Evolutionary conservation across 2,888 invertebrate genomes (phyloP), one percentile per base, ranked within the genome.

Genomic region (Pristionchus maxplancki): DNA sequence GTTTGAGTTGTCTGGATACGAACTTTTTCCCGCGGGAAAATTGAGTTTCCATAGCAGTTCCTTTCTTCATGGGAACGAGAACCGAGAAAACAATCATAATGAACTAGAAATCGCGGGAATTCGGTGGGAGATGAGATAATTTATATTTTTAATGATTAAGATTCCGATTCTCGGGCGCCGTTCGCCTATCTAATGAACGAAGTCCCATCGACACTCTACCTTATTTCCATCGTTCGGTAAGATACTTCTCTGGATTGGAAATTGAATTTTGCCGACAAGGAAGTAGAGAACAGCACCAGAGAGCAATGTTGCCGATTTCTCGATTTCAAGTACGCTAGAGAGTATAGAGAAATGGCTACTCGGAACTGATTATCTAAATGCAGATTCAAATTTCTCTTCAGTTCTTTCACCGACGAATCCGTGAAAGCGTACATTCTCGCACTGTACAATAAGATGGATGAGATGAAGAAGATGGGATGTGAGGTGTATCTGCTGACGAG

Each of bases 401-500:
- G 92, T 24, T 88, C 91, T 0, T 92, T 92, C 89, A 90, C 90
- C 20, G 89, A 87, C 31, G 91, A 90, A 11, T 90, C 91, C 89
- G 90, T 90, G 6, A 91, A 90, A 62, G 89, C 91, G n/a, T 91
- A 91, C 74, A 92, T 92, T 78, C 88, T 92, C 58, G 89, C 89
- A 4, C 74, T 92, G n/a, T 92, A 92, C 88, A 90, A 91, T 44
- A 83, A 90, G 44, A 91, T 91, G 64, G 89, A 91, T 50, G 91
- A 91, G 53, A 88, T 92, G 6, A 88, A 89, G 34, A 87, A 87
- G 82, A 40, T 89, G 71, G 88, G 91, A 15, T 91, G 91, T 37
- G 92, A 92, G 58, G 92, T 91, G 4, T 91, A 91, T 74, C 87
- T 92, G 9, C 83, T 92, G 58, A 92, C 92, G 9, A 90, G 90